Evolutionary conservation across 2,113 vertebrate genomes (phyloP).

Genomic region (Prinia subflava): DNA sequence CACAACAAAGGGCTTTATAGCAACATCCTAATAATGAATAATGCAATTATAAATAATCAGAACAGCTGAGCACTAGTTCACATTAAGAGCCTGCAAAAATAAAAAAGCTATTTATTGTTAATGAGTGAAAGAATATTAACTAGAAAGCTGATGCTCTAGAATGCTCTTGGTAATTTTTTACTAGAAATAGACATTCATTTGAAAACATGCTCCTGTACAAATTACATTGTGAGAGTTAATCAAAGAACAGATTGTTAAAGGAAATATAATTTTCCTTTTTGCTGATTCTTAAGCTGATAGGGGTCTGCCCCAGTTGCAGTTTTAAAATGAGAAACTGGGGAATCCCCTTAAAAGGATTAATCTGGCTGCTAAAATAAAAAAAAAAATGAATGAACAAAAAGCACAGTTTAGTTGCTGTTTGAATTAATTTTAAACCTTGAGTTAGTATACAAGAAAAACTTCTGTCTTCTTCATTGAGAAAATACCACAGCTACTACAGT

Average conservation of each 20-base stretch:
- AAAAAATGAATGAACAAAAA: not conserved
- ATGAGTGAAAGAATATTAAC: not conserved
- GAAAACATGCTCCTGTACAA: not conserved
- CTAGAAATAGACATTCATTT: not conserved
- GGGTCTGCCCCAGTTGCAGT: not conserved
- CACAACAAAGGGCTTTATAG: not conserved
- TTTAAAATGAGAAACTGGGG: not conserved
- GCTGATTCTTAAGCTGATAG: not conserved
- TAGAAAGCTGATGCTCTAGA: not conserved
- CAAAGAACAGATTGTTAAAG: not conserved
- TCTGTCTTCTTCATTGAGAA: not conserved
- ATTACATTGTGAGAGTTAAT: not conserved
- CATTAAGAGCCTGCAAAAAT: not conserved
- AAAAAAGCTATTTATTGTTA: not conserved
- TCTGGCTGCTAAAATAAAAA: not conserved
- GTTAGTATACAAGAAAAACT: not conserved
- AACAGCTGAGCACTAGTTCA: not conserved
- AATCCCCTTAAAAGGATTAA: not conserved
- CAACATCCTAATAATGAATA: not conserved
- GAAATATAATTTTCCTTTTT: not conserved
- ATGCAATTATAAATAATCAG: not conserved
- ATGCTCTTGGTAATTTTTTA: not conserved
- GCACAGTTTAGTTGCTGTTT: not conserved
- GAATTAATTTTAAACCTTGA: not conserved
- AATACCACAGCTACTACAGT: not conserved